Conservation (phyloP, 2,888 invertebrate genomes). For the Drosophila cognata region DNA sequence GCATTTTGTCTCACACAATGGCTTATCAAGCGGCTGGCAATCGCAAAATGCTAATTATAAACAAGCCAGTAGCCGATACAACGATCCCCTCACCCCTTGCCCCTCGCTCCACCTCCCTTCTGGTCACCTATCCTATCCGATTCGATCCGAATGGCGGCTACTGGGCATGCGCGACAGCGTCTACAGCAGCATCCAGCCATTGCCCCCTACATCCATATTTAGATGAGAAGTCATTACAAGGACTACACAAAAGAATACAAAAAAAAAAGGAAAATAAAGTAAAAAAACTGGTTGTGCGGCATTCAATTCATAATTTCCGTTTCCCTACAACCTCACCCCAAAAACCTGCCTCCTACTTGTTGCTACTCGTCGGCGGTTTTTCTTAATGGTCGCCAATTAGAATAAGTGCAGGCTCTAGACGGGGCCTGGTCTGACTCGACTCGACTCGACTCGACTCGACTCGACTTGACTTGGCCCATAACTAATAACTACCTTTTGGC, state of each 20-base stretch:
- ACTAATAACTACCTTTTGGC: conserved; percentile 72
- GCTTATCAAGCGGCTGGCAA: conserved; percentile 75
- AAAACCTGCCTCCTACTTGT: background rate
- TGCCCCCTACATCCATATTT: conserved; percentile 48
- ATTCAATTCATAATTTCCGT: conserved; percentile 63
- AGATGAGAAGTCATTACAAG: conserved; percentile 57
- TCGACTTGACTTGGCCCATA: conserved; percentile 8
- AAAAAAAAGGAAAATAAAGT: background rate
- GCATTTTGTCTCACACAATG: conserved; percentile 66
- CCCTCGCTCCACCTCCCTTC: background rate
- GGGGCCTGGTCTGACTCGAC: background rate
- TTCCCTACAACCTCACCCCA: background rate
- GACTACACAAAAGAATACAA: conserved; percentile 20
- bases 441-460: background rate
- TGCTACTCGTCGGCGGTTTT: conserved; percentile 18
- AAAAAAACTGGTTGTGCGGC: conserved; percentile 39
- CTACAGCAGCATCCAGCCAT: conserved; percentile 3
- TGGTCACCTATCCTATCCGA: background rate
- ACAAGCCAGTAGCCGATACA: conserved; percentile 57
- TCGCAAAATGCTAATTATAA: conserved; percentile 80
- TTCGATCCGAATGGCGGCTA: conserved; percentile 41
- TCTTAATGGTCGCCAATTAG: conserved; percentile 76
- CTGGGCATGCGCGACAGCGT: conserved; percentile 70
- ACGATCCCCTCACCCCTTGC: background rate
- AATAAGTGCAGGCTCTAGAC: conserved; percentile 60